Evolutionary conservation across 2,888 invertebrate species (phyloP), one percentile per base, ranked within the genome.

Genomic region (Resseliella maxima): DNA sequence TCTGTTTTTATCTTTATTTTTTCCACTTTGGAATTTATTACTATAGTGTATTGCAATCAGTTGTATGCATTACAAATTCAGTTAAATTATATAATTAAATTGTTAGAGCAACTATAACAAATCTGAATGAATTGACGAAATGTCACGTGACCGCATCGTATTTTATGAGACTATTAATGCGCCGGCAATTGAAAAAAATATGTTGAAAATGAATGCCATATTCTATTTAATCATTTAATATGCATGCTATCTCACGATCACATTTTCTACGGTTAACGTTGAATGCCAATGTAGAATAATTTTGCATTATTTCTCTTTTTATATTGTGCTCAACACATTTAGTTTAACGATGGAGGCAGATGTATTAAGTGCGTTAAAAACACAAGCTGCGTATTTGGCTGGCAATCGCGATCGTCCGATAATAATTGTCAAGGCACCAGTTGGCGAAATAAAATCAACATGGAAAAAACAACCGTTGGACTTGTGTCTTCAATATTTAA

Each of bases 351-450:
- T 93, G 92, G 93, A 94, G 88, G 92, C 92, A 89, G 92, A 92
- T 88, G 92, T 93, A 88, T 90, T 93, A 90, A 92, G 92, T 89
- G 92, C 92, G 87, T 91, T 94, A 88, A 92, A 93, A 90, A 92
- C 92, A 88, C 92, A 93, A 89, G 91, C 93, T 88, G 94, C 93
- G 87, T 92, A 92, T 89, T 90, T 94, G 88, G 94, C 94, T 87
- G 95, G 95, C 88, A 94, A 94, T 88, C 92, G 93, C 87, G 95
- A 95, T 91, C 92, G 93, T 87, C 92, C 93, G 87, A 93, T 94
- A 86, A 90, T 95, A 88, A 91, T 95, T 88, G 91, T 94, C 88
- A 92, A 94, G 87, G 92, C 92, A 88, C 92, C 94, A 87, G 93
- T 94, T 87, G 90, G 92, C 87, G 94, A 94, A 89, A 91, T 93